phyloP scores from a whole-genome alignment of 1,140 invertebrate genomes.

The Manduca sexta region DNA sequence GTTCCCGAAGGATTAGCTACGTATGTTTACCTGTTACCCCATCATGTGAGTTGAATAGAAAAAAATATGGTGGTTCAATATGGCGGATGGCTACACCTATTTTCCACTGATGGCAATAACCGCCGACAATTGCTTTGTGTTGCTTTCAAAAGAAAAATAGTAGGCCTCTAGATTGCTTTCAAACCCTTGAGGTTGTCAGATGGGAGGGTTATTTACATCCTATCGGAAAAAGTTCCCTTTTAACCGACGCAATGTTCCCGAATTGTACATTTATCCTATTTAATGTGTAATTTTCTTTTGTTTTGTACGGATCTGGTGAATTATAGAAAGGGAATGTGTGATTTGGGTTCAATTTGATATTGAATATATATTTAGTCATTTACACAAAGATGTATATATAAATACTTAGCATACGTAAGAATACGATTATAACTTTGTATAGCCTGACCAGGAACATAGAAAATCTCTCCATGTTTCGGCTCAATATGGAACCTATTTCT shows the following conservation, averaged over 20 bases:
- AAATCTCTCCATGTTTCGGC: too few relatives aligned
- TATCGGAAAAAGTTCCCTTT: slow-evolving; percentile 28
- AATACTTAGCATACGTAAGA: too few relatives aligned
- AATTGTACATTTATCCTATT: slow-evolving; percentile 4
- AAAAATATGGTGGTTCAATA: slow-evolving; percentile 18
- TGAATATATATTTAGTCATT: too few relatives aligned
- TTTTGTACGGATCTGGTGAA: not conserved
- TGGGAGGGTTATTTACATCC: slow-evolving; percentile 36
- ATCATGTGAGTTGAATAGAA: slow-evolving; percentile 12
- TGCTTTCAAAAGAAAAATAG: slow-evolving; percentile 39
- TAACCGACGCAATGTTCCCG: slow-evolving; percentile 16
- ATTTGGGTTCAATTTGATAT: too few relatives aligned
- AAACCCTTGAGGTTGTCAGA: slow-evolving; percentile 36
- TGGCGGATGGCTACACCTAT: slow-evolving; percentile 22
- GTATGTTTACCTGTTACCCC: not conserved
- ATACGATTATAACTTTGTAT: too few relatives aligned
- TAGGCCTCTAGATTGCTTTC: slow-evolving; percentile 33
- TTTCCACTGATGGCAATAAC: slow-evolving; percentile 32
- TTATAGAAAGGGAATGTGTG: too few relatives aligned
- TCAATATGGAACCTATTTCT: too few relatives aligned
- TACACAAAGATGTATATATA: too few relatives aligned
- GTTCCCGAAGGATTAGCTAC: not conserved
- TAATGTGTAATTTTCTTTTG: not conserved
- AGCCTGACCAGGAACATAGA: too few relatives aligned
- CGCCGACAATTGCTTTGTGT: slow-evolving; percentile 40